A percentile compares a stretch with the other conserved stretches of the same genome.
phyloP scores from a whole-genome alignment of 2,888 invertebrate genomes.

The Pseudanteris insignis region DNA sequence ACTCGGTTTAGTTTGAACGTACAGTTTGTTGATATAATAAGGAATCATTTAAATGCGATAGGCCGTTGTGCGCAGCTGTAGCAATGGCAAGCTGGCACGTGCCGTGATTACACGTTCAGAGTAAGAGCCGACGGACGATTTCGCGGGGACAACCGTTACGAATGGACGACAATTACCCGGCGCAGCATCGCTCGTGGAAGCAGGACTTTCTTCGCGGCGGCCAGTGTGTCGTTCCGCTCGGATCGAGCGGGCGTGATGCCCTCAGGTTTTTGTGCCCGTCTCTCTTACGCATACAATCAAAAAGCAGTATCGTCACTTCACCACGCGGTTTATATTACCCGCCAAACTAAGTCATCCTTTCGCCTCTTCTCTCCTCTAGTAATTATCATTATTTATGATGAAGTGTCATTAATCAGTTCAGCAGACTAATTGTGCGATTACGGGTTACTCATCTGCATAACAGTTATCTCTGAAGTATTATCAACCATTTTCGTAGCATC shows the following conservation, averaged over 20 bases:
- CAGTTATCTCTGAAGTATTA: too few relatives aligned
- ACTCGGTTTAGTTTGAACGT: too few relatives aligned
- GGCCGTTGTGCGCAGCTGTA: slow-evolving; percentile 11
- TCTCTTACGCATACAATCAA: too few relatives aligned
- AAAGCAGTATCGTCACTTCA: too few relatives aligned
- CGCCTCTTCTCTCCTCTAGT: too few relatives aligned
- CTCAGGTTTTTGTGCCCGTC: slow-evolving; percentile 36
- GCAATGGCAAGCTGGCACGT: slow-evolving; percentile 36
- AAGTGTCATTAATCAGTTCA: too few relatives aligned
- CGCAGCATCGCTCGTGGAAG: slow-evolving; percentile 25
- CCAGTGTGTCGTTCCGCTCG: slow-evolving; percentile 19
- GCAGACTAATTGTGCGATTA: too few relatives aligned
- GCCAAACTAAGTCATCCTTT: too few relatives aligned
- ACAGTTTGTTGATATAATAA: slow-evolving; percentile 16
- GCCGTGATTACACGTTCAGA: slow-evolving; percentile 41
- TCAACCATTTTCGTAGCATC: too few relatives aligned
- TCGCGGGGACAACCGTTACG: slow-evolving; percentile 40
- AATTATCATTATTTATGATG: too few relatives aligned
- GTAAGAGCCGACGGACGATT: slow-evolving; percentile 22
- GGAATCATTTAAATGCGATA: slow-evolving; percentile 14
- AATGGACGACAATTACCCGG: slow-evolving; percentile 38
- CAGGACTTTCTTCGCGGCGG: slow-evolving; percentile 39
- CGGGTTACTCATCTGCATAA: too few relatives aligned
- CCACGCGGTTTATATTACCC: too few relatives aligned
- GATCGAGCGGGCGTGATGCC: slow-evolving; percentile 42